Evolutionary conservation across 92 coral and sea anemone genomes (phyloP), one percentile per base, ranked within the genome.

Genomic region (Heliopora coerulea): DNA sequence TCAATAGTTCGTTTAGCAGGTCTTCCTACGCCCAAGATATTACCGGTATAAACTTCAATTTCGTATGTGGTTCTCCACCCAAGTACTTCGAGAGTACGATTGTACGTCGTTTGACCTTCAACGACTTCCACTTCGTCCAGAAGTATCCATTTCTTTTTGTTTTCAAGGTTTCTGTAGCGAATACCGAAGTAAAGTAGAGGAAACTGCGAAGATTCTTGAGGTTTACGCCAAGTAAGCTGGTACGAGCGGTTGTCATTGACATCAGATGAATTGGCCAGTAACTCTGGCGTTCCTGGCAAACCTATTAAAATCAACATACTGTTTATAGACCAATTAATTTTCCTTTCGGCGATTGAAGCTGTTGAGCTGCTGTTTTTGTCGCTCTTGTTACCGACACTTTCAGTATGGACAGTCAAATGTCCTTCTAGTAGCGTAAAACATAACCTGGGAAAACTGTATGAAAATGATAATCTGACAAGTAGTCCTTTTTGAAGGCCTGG

Each of bases 41-140:
- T 27, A 0, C 63, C 77, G 32, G 63, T 63, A 52, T 50, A 70
- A 41, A 70, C 23, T 58, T 70, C 62, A 11, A 70, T 15, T 4
- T 52, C 63, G 41, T 70, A 54, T 0, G 1, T 11, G 8, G 40
- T 17, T 24, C 34, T 41, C 62, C 62, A 54, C 2, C 19, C 18
- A n/a, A 70, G 41, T 13, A 17, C 18, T 11, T 54, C 19, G 14
- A 70, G 54, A 34, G 15, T 49, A 54, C 31, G 15, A 54, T 48
- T 70, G 63, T 32, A 70, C 15, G 15, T 20, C 23, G 17, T 35
- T 19, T 54, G 62, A 0, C 9, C 17, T 54, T 32, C 10, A 30
- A 8, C 21, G 28, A 41, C 49, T 3, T 9, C 26, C 31, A 70
- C 34, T 35, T 54, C 62, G 12, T 54, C 42, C 0, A 34, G 28